Percentiles rank a stretch among this genome's conserved stretches.
These are phyloP conservation scores for Lerema accius DNA, from an alignment of 1,140 invertebrate genomes.

Conservation along the genomic window DNA sequence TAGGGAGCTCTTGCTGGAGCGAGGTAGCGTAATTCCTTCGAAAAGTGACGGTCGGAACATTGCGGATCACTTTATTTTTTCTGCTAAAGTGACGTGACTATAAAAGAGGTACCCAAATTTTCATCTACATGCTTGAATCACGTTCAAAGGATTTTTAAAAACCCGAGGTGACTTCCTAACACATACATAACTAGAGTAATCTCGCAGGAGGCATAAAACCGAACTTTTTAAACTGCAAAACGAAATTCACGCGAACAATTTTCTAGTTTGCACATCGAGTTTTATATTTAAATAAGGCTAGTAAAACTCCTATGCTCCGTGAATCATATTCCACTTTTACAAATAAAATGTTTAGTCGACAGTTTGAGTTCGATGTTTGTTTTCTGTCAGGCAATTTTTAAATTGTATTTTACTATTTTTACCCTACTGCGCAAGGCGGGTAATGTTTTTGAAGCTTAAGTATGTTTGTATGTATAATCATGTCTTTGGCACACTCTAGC, in stretches of 20 bases:
- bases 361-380: too few species aligned
- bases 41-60: conserved; percentile 14
- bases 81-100: conserved; percentile 20
- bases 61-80: conserved; percentile 28
- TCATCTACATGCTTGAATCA: conserved; percentile 25
- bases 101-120: conserved; percentile 23
- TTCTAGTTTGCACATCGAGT: conserved; percentile 7
- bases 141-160: conserved; percentile 31
- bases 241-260: conserved; percentile 5
- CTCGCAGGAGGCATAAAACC: conserved; percentile 15
- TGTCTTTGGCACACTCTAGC: too few species aligned
- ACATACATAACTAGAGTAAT: conserved; percentile 23
- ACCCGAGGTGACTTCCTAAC: conserved; percentile 13
- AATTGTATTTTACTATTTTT: too few species aligned
- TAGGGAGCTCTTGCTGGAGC: not conserved
- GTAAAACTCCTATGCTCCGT: too few species aligned
- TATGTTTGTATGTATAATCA: too few species aligned
- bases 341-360: too few species aligned
- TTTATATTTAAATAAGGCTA: conserved; percentile 18
- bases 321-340: too few species aligned
- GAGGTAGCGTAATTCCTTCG: conserved; percentile 1
- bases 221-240: conserved; percentile 13
- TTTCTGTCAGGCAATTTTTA: too few species aligned
- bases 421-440: too few species aligned
- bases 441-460: too few species aligned